Evolutionary conservation across 2,113 vertebrate genomes (phyloP).

Genomic region (Oostethus manadensis): DNA sequence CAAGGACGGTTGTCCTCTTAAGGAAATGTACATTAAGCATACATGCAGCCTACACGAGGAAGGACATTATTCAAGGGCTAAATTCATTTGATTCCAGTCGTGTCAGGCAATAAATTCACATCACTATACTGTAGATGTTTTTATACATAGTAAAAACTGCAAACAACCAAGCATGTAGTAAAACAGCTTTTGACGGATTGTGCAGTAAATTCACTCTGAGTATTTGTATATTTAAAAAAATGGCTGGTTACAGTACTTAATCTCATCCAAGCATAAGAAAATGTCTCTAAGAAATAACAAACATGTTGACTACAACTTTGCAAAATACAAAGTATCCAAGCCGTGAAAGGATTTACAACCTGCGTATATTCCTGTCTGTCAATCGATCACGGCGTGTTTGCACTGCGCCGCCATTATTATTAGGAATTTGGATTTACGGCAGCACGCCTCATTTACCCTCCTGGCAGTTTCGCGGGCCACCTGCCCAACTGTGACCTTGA

Average conservation of each 20-base stretch:
- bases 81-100: slow-evolving; percentile 2
- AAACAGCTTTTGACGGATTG: no score
- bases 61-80: neutral
- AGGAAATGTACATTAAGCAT: slow-evolving; percentile 24
- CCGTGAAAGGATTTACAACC: slow-evolving; percentile 47
- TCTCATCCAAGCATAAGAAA: neutral
- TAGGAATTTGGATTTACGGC: slow-evolving; percentile 45
- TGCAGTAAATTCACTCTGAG: no score
- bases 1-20: slow-evolving; percentile 40
- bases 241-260: neutral
- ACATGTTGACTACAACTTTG: neutral
- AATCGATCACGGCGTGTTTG: slow-evolving; percentile 29
- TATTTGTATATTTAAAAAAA: neutral
- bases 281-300: neutral
- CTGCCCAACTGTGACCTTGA: slow-evolving; percentile 50
- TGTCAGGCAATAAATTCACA: neutral
- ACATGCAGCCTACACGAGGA: neutral
- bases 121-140: no score
- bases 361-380: neutral
- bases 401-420: slow-evolving; percentile 23
- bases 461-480: slow-evolving; percentile 15
- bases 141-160: no score
- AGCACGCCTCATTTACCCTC: slow-evolving; percentile 40
- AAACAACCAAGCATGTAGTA: no score
- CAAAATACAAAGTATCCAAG: slow-evolving; percentile 33